These are phyloP conservation scores for Megalurothrips usitatus DNA, from an alignment of 2,888 invertebrate species.

Conservation along the genomic window DNA sequence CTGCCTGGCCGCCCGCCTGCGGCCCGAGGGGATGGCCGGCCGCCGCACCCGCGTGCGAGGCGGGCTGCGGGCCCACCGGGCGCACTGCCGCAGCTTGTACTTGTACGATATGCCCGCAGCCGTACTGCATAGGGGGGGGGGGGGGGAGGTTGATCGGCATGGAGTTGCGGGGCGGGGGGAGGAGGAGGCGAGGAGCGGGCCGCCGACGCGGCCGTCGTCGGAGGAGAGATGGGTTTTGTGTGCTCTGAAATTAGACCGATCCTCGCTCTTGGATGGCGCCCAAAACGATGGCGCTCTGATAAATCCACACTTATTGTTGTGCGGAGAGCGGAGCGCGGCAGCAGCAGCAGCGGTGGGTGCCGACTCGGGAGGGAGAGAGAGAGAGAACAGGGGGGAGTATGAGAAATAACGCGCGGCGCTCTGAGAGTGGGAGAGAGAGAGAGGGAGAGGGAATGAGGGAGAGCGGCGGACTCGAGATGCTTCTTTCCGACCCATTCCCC, in stretches of 20 bases:
- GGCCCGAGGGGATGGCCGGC: background rate
- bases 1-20: background rate
- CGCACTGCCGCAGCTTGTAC: background rate
- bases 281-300: constrained; percentile 19
- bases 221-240: background rate
- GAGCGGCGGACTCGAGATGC: no score
- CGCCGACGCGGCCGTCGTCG: background rate
- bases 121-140: background rate
- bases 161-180: background rate
- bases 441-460: no score
- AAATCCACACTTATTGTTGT: constrained; percentile 13
- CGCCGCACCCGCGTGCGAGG: background rate
- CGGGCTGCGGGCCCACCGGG: background rate
- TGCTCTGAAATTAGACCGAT: constrained; percentile 24
- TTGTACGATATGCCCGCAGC: no score
- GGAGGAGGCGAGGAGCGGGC: no score
- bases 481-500: no score
- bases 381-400: no score
- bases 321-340: background rate
- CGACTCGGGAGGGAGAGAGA: no score
- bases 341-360: no score
- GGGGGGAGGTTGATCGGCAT: background rate
- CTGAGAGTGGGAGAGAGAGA: no score
- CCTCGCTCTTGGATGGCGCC: constrained; percentile 5
- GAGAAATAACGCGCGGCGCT: no score